Evolutionary conservation across 1,140 invertebrate genomes (phyloP).

Genomic region (Steinernema khuongi): DNA sequence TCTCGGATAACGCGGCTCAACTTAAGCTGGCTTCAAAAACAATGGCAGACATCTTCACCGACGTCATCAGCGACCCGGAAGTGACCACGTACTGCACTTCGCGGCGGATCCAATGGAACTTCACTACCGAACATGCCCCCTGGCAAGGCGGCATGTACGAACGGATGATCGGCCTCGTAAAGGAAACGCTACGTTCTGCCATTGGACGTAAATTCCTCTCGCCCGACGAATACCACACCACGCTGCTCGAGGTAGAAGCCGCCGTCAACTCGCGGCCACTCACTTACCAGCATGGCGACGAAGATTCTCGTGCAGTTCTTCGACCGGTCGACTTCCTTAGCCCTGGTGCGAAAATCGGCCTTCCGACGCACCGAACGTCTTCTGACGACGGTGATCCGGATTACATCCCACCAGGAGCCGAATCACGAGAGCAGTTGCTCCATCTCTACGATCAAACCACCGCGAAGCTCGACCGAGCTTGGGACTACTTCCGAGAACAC

Average conservation of each 20-base stretch:
- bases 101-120: conserved; percentile 4
- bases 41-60: not conserved
- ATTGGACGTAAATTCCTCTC: conserved; percentile 18
- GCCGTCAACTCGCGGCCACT: conserved; percentile 24
- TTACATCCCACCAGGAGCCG: too few species aligned
- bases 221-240: conserved; percentile 24
- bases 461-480: too few species aligned
- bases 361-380: too few species aligned
- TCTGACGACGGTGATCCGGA: too few species aligned
- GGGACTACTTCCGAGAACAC: too few species aligned
- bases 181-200: not conserved
- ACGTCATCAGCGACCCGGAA: not conserved
- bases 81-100: not conserved
- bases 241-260: conserved; percentile 21
- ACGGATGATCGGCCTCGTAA: conserved; percentile 21
- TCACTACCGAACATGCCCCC: conserved; percentile 18
- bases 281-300: conserved; percentile 19
- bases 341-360: too few species aligned
- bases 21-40: not conserved
- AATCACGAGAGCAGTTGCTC: too few species aligned
- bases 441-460: too few species aligned
- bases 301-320: not conserved
- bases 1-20: conserved; percentile 19
- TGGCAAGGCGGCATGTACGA: conserved; percentile 28
- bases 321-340: not conserved